phyloP scores from a whole-genome alignment of 2,888 invertebrate species.

The Malthinus flaveolus region DNA sequence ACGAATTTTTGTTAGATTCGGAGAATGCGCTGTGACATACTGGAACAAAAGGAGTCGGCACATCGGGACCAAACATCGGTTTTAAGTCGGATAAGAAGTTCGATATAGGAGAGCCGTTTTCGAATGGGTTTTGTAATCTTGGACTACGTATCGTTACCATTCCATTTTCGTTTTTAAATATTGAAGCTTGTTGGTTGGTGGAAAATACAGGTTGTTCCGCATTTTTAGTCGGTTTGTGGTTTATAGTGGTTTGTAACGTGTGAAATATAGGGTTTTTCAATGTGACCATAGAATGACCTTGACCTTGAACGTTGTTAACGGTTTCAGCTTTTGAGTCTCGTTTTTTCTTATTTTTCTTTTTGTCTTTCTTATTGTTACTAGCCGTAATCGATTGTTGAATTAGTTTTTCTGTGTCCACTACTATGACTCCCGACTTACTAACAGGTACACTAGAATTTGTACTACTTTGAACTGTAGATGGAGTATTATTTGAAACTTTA shows the following conservation, averaged over 20 bases:
- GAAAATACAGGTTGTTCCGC: constrained; percentile 35
- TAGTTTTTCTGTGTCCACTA: constrained; percentile 63
- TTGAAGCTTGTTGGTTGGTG: constrained; percentile 64
- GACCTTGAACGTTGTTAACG: constrained; percentile 42
- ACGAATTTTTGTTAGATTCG: constrained; percentile 33
- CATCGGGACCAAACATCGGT: constrained; percentile 42
- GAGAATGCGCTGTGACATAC: constrained; percentile 25
- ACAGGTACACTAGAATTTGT: constrained; percentile 43
- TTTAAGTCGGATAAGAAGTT: constrained; percentile 43
- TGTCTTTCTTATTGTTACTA: constrained; percentile 54
- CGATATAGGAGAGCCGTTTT: constrained; percentile 37
- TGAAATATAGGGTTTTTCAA: constrained; percentile 80
- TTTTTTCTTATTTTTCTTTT: constrained; percentile 59
- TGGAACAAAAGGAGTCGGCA: constrained; percentile 27
- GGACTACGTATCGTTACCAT: constrained; percentile 87
- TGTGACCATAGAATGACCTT: constrained; percentile 71
- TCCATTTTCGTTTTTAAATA: constrained; percentile 72
- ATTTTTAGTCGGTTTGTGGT: constrained; percentile 49
- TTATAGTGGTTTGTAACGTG: constrained; percentile 55
- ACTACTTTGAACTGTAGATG: constrained; percentile 36
- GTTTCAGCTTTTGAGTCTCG: constrained; percentile 6
- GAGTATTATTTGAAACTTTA: constrained; percentile 31
- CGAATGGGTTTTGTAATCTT: constrained; percentile 36
- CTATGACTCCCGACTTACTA: constrained; percentile 61
- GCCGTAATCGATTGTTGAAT: constrained; percentile 50